Percentiles rank a stretch among this genome's conserved stretches.
phyloP scores from a whole-genome alignment of 2,797 vertebrate species.

The Eulemur mongoz region DNA sequence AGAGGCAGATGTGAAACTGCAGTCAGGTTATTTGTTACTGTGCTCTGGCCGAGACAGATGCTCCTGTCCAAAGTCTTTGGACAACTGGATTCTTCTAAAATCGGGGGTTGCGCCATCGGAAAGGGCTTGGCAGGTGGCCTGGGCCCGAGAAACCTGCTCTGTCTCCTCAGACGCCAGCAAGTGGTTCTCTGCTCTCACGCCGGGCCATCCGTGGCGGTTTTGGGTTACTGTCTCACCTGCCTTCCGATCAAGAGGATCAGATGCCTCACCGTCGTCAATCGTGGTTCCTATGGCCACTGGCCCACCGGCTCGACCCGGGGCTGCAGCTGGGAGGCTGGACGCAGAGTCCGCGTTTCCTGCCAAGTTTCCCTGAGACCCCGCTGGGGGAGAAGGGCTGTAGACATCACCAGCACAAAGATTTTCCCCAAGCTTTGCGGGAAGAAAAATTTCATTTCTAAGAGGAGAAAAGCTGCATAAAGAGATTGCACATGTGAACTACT shows the following conservation, averaged over 20 bases:
- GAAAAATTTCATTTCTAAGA: not conserved
- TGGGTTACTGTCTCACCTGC: not conserved
- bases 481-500: not conserved
- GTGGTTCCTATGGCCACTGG: not conserved
- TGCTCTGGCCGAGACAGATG: not conserved
- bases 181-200: no score
- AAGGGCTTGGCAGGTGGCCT: not conserved
- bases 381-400: not conserved
- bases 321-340: not conserved
- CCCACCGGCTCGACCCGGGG: rapidly evolving
- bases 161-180: not conserved
- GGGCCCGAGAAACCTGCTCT: rapidly evolving
- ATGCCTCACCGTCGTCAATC: not conserved
- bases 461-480: not conserved
- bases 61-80: not conserved
- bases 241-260: not conserved
- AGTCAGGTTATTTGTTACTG: not conserved
- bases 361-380: not conserved
- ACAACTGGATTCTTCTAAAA: not conserved
- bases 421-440: not conserved
- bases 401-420: not conserved
- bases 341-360: not conserved
- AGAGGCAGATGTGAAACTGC: no score
- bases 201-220: rapidly evolving
- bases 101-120: rapidly evolving